These are phyloP conservation scores for Sycophila sp. DNA, from an alignment of 1,140 invertebrate species.

Conservation along the genomic window DNA sequence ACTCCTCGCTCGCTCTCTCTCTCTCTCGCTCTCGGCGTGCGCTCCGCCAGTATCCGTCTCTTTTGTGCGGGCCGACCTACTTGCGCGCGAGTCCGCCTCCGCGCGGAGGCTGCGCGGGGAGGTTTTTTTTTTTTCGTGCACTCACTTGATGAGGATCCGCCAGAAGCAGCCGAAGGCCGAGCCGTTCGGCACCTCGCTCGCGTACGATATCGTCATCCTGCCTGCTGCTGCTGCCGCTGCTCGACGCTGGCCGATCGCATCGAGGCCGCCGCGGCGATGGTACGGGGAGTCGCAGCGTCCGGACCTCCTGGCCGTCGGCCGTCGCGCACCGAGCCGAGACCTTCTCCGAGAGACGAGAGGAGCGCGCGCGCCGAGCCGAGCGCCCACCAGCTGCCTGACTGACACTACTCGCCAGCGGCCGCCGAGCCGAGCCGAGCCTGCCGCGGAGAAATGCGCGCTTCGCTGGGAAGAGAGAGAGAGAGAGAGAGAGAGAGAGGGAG, in stretches of 20 bases:
- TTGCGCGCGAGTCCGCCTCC: not conserved
- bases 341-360: not conserved
- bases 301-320: not conserved
- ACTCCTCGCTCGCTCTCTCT: too few species aligned
- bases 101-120: not conserved
- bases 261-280: not conserved
- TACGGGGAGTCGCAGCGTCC: not conserved
- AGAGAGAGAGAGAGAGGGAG: too few species aligned
- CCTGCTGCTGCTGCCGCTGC: not conserved
- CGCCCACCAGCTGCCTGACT: conserved; percentile 29
- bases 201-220: conserved; percentile 86
- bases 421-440: too few species aligned
- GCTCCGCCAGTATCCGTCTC: not conserved
- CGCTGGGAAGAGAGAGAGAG: not conserved
- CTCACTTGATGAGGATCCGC: conserved; percentile 86
- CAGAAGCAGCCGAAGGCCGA: conserved; percentile 92
- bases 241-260: not conserved
- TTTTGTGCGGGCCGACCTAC: not conserved
- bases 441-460: not conserved
- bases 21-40: too few species aligned
- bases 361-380: conserved; percentile 10
- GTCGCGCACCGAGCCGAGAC: not conserved
- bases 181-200: conserved; percentile 87
- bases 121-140: conserved; percentile 51
- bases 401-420: conserved; percentile 26